Evolutionary conservation across 2,113 vertebrate genomes (phyloP), one percentile per base, ranked within the genome.

Genomic region (Rhinolophus ferrumequinum): DNA sequence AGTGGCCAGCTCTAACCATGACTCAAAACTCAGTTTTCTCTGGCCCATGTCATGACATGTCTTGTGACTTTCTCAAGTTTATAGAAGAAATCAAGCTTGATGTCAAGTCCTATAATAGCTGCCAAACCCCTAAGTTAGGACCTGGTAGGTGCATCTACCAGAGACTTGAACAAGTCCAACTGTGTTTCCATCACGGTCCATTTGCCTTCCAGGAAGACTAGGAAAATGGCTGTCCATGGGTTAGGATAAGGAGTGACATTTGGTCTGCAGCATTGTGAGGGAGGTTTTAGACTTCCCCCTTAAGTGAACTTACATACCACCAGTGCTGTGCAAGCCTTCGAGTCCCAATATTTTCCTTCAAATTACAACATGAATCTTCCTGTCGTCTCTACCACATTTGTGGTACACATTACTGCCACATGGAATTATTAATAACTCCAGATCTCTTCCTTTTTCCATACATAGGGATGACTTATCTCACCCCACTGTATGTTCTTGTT

Each of bases 311-410:
- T 33, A n/a, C 6, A 0, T 3, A 10, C 62, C 3, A 24, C 44
- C 18, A 2, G 4, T 47, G 24, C 13, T 0, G 2, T 18, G 33
- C 0, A 16, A 67, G 11, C 33, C 18, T 9, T 0, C 5, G 70
- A 44, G 28, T 54, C 56, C 26, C 11, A 5, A 8, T n/a, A 13
- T 28, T 47, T 58, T 8, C 24, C 28, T 86, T 89, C 58, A 10
- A 0, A 28, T 3, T 12, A 1, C 41, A 73, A 33, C n/a, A 1
- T 12, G 11, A 13, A 35, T 21, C 11, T 50, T 47, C 76, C 50
- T 54, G 11, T 24, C 28, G 11, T 35, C 67, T 41, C 66, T 10
- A 3, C 35, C n/a, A 5, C 28, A 0, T 38, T 64, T 64, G 33
- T 18, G 22, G 64, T 15, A 72, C 87, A 44, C 47, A 0, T 21